A percentile compares a stretch with the other conserved stretches of the same genome.
Evolutionary conservation across 2,888 invertebrate species (phyloP).

Genomic region (Apodemia zela): DNA sequence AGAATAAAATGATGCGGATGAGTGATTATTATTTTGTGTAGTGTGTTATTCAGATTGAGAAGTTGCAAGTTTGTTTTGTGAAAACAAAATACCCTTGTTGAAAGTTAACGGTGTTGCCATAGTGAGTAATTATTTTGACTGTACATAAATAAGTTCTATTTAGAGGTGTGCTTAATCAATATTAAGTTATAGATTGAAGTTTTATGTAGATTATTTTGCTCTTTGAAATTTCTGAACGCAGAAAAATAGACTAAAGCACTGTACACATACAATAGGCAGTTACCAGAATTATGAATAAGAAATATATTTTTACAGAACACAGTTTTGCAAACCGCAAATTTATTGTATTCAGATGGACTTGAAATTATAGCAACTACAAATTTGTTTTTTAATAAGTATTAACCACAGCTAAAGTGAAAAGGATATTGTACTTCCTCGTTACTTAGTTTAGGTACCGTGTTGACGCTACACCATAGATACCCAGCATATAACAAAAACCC

Average conservation of each 20-base stretch:
- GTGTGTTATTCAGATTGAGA: conserved; percentile 64
- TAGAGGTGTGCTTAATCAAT: conserved; percentile 66
- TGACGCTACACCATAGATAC: too few relatives aligned
- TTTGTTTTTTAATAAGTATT: too few relatives aligned
- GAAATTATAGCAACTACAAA: conserved; percentile 2
- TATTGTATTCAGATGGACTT: conserved; percentile 4
- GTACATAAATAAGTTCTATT: conserved; percentile 69
- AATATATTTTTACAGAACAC: conserved; percentile 27
- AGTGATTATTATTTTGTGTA: conserved; percentile 49
- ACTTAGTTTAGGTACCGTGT: too few relatives aligned
- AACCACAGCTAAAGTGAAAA: too few relatives aligned
- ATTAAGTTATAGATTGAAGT: conserved; percentile 40
- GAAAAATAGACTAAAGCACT: conserved; percentile 52
- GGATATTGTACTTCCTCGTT: too few relatives aligned
- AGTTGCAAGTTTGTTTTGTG: conserved; percentile 64
- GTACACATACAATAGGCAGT: conserved; percentile 67
- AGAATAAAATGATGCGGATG: conserved; percentile 39
- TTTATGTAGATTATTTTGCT: conserved; percentile 38
- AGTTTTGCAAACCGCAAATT: conserved; percentile 19
- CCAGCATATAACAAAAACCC: too few relatives aligned
- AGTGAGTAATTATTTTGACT: conserved; percentile 74
- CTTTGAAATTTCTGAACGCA: conserved; percentile 20
- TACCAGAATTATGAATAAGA: conserved; percentile 68
- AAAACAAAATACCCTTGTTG: conserved; percentile 62
- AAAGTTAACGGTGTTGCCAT: conserved; percentile 77